phyloP scores from a whole-genome alignment of 2,113 vertebrate genomes.

The Cheirogaleus medius region DNA sequence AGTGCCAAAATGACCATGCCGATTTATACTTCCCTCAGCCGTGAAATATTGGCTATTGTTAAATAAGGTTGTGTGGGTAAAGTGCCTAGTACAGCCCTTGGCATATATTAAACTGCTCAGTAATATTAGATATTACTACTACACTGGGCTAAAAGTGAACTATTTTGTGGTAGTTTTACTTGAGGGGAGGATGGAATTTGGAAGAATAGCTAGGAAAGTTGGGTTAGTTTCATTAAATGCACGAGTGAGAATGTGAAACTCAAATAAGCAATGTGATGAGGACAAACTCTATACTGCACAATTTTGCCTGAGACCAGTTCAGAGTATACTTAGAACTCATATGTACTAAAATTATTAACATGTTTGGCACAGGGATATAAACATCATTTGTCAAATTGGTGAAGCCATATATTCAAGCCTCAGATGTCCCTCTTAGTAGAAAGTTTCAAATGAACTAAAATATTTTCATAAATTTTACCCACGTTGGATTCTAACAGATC shows the following conservation, averaged over 20 bases:
- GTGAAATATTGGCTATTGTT: neutral
- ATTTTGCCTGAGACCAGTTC: neutral
- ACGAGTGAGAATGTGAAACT: neutral
- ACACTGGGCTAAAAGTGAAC: neutral
- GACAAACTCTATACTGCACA: neutral
- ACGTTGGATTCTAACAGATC: neutral
- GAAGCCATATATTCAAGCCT: neutral
- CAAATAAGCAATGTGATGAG: neutral
- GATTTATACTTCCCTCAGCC: neutral
- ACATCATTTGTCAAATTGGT: neutral
- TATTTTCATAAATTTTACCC: constrained; percentile 33
- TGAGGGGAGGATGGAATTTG: neutral
- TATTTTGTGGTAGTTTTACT: neutral
- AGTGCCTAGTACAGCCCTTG: neutral
- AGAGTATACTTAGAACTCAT: neutral
- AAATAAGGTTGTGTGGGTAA: neutral
- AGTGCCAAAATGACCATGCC: neutral
- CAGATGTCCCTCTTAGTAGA: neutral
- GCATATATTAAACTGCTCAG: neutral
- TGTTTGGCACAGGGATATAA: neutral
- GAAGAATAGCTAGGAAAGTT: neutral
- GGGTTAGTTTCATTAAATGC: neutral
- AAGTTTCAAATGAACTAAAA: neutral
- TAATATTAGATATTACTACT: neutral
- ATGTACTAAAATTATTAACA: neutral